phyloP scores from a whole-genome alignment of 2,888 invertebrate species.

The Koerneria pararmatus region DNA sequence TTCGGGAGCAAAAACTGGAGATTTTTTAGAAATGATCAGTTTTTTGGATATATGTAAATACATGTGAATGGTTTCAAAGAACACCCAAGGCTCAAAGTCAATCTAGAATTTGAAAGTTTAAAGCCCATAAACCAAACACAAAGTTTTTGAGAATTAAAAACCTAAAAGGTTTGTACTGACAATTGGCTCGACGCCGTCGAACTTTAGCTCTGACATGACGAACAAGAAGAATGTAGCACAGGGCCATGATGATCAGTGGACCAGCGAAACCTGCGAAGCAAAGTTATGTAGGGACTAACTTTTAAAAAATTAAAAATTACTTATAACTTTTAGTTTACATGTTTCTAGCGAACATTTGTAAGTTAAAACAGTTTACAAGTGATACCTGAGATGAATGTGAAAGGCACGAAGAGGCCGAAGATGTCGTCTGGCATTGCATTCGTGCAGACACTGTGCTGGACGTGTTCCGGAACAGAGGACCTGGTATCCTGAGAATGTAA shows the following conservation, averaged over 20 bases:
- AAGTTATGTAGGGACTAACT: background rate
- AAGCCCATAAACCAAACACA: background rate
- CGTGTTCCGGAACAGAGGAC: no score
- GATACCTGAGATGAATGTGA: slow-evolving; percentile 41
- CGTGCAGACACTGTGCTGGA: slow-evolving; percentile 25
- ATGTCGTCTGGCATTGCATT: slow-evolving; percentile 28
- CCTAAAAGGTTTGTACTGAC: no score
- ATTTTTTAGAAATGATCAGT: no score
- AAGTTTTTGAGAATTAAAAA: slow-evolving; percentile 7
- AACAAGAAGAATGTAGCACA: slow-evolving; percentile 49
- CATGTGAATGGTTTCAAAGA: no score
- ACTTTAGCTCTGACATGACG: slow-evolving; percentile 47
- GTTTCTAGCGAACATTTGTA: background rate
- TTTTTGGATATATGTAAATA: no score
- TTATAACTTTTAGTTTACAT: background rate
- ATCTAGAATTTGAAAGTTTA: no score
- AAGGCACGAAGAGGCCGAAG: slow-evolving; percentile 40
- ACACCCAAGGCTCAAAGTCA: no score
- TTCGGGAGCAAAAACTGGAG: no score
- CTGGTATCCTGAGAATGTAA: no score
- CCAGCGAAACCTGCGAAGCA: slow-evolving; percentile 15
- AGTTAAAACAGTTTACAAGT: slow-evolving; percentile 3
- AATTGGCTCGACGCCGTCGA: slow-evolving; percentile 29
- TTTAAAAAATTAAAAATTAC: background rate
- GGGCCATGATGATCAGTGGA: slow-evolving; percentile 47